phyloP scores from a whole-genome alignment of 2,888 invertebrate genomes.

The Smittia aterrima region DNA sequence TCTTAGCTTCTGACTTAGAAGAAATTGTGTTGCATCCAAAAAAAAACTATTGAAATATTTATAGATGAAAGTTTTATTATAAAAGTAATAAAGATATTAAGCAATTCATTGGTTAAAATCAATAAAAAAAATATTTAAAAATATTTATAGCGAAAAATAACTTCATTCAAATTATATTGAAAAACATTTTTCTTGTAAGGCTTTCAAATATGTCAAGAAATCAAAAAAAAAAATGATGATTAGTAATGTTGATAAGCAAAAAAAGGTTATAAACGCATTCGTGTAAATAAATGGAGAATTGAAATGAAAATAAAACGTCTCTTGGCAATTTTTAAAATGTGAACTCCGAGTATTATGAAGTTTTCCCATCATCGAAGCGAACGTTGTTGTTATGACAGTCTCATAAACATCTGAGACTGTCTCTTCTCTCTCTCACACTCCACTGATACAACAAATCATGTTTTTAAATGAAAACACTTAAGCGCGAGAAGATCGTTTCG shows the following conservation, averaged over 20 bases:
- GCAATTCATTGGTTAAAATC: slow-evolving; percentile 14
- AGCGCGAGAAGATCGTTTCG: not conserved
- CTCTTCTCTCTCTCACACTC: not conserved
- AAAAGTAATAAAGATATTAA: not conserved
- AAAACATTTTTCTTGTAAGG: not conserved
- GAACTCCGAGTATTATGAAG: not conserved
- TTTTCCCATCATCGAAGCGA: not conserved
- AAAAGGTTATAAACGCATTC: slow-evolving; percentile 11
- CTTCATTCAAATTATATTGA: not conserved
- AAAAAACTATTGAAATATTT: slow-evolving; percentile 14
- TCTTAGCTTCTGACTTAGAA: slow-evolving; percentile 1
- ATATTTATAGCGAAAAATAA: slow-evolving; percentile 13
- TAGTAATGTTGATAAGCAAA: slow-evolving; percentile 11
- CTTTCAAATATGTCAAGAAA: slow-evolving; percentile 15
- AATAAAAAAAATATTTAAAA: slow-evolving; percentile 11
- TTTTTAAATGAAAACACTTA: not conserved
- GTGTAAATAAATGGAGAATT: not conserved
- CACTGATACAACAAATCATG: not conserved
- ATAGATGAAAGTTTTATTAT: not conserved
- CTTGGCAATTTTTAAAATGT: slow-evolving; percentile 17
- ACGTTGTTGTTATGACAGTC: slow-evolving; percentile 1
- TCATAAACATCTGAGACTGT: not conserved
- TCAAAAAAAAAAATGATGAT: not conserved
- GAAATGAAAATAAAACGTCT: not conserved
- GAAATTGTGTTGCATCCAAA: slow-evolving; percentile 3